Conservation (phyloP, 2,113 vertebrate genomes). For the Peromyscus californicus region DNA sequence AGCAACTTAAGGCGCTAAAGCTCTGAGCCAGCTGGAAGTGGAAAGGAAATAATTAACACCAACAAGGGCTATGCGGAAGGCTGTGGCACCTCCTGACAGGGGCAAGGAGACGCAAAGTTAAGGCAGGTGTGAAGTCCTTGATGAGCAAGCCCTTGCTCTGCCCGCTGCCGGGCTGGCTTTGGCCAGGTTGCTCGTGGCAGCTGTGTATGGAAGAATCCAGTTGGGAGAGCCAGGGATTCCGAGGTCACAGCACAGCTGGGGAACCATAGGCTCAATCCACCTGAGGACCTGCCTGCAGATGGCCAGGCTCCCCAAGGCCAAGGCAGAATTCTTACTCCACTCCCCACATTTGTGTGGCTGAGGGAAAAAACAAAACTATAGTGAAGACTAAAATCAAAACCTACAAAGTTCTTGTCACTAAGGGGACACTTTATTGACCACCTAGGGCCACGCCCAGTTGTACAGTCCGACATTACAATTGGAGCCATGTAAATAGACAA, state of each 20-base stretch:
- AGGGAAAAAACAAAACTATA: not conserved
- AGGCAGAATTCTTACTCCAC: not conserved
- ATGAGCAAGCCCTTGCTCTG: constrained; percentile 71
- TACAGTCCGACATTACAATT: rapidly evolving
- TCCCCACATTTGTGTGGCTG: not conserved
- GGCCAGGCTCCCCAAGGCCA: not conserved
- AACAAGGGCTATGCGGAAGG: constrained; percentile 79
- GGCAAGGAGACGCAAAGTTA: constrained; percentile 86
- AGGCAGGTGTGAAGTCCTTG: constrained; percentile 84
- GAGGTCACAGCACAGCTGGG: not conserved
- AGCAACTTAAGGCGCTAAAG: constrained; percentile 88
- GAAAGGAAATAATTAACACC: constrained; percentile 90
- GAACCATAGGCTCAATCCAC: not conserved
- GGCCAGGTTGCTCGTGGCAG: constrained; percentile 2
- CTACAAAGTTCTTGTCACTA: not conserved
- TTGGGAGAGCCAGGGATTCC: not conserved
- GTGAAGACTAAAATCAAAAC: not conserved
- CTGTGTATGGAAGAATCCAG: not conserved
- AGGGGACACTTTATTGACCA: not conserved
- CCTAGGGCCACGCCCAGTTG: not conserved
- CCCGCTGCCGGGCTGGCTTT: constrained; percentile 6
- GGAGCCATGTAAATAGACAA: not conserved
- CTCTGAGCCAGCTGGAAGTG: constrained; percentile 86
- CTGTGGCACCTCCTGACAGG: constrained; percentile 84
- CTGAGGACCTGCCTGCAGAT: not conserved